Percentiles rank a stretch among this genome's conserved stretches.
Conservation (phyloP, 2,113 vertebrate genomes). For the Gracilinanus agilis region DNA sequence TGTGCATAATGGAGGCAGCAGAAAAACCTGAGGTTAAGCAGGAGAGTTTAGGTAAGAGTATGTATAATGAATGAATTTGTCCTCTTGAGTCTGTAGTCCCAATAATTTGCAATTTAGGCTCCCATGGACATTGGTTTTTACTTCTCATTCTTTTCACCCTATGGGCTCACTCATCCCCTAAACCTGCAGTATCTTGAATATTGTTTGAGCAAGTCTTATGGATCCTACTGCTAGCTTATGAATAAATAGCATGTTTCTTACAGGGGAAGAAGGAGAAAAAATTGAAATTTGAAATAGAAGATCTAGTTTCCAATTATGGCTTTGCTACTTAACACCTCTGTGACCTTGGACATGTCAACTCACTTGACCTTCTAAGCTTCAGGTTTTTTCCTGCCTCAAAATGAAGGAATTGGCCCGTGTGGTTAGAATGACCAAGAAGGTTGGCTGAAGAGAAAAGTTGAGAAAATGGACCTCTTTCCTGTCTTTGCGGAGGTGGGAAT, state of each 20-base stretch:
- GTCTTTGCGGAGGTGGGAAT: background rate
- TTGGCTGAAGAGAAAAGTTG: background rate
- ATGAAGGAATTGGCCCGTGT: background rate
- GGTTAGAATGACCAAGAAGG: background rate
- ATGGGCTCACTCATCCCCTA: background rate
- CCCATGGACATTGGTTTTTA: background rate
- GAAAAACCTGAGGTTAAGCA: background rate
- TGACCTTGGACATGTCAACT: background rate
- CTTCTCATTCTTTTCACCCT: background rate
- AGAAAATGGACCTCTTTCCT: background rate
- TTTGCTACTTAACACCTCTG: background rate
- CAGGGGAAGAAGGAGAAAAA: background rate
- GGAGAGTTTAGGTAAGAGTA: background rate
- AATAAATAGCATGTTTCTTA: rapidly evolving
- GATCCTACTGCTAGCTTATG: rapidly evolving
- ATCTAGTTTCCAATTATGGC: background rate
- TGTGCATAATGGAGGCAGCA: background rate
- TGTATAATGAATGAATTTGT: background rate
- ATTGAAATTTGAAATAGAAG: background rate
- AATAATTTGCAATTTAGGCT: background rate
- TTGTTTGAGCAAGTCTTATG: background rate
- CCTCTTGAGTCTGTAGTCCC: background rate
- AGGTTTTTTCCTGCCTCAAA: background rate
- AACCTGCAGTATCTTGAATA: background rate
- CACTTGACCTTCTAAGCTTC: background rate